phyloP scores from a whole-genome alignment of 2,888 invertebrate genomes.

The Hydriomena furcata region DNA sequence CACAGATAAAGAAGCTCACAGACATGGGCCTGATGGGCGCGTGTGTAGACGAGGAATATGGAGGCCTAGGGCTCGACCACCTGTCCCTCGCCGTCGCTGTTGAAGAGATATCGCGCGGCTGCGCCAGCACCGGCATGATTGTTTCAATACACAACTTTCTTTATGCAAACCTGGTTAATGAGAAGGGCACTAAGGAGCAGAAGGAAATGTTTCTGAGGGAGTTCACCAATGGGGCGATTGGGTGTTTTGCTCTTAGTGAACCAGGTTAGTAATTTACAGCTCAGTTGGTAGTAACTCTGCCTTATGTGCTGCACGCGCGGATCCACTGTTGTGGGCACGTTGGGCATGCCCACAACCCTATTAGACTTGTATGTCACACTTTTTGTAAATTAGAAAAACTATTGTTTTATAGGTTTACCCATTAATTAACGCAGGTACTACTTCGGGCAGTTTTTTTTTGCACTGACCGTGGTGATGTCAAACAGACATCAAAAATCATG shows the following conservation, averaged over 20 bases:
- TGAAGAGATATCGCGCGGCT: slow-evolving; percentile 90
- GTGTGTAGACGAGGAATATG: slow-evolving; percentile 84
- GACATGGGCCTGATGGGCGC: slow-evolving; percentile 88
- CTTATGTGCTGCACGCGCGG: too few relatives aligned
- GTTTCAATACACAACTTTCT: slow-evolving; percentile 91
- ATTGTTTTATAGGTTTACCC: too few relatives aligned
- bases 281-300: too few relatives aligned
- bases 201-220: slow-evolving; percentile 86
- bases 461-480: too few relatives aligned
- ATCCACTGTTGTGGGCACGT: too few relatives aligned
- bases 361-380: too few relatives aligned
- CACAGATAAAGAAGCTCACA: slow-evolving; percentile 86
- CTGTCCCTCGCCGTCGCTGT: slow-evolving; percentile 89
- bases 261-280: slow-evolving; percentile 77
- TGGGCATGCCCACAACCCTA: too few relatives aligned
- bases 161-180: slow-evolving; percentile 87
- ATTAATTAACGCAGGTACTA: too few relatives aligned
- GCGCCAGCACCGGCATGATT: slow-evolving; percentile 90
- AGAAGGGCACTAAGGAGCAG: slow-evolving; percentile 86
- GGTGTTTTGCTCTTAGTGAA: slow-evolving; percentile 92
- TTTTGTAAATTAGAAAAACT: too few relatives aligned
- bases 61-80: slow-evolving; percentile 88
- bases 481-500: too few relatives aligned
- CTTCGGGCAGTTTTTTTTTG: too few relatives aligned
- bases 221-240: slow-evolving; percentile 85